Evolutionary conservation across 2,888 invertebrate genomes (phyloP).

Genomic region (Hypolimnas misippus): DNA sequence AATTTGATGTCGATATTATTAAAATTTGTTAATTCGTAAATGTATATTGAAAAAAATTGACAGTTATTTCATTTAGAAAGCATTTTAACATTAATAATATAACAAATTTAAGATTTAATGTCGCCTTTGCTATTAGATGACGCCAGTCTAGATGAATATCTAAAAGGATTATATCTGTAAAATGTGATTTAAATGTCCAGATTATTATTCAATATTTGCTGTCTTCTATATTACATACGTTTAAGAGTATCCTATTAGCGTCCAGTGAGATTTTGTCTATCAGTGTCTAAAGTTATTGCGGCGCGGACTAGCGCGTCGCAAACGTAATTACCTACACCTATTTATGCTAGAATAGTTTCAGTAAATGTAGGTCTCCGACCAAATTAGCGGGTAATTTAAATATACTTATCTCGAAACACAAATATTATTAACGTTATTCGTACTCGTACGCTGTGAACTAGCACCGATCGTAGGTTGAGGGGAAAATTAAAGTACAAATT

Average conservation of each 20-base stretch:
- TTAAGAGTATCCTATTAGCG: slow-evolving; percentile 59
- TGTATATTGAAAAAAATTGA: slow-evolving; percentile 1
- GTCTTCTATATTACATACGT: slow-evolving; percentile 63
- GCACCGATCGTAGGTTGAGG: slow-evolving; percentile 56
- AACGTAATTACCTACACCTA: slow-evolving; percentile 54
- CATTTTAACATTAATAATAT: slow-evolving; percentile 1
- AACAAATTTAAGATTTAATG: slow-evolving; percentile 10
- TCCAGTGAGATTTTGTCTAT: slow-evolving; percentile 59
- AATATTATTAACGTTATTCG: slow-evolving; percentile 63
- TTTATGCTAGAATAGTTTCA: slow-evolving; percentile 74
- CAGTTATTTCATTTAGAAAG: slow-evolving; percentile 11
- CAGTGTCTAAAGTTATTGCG: slow-evolving; percentile 49
- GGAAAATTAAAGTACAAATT: slow-evolving; percentile 80
- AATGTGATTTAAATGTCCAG: slow-evolving; percentile 72
- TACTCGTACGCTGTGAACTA: slow-evolving; percentile 58
- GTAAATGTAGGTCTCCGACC: slow-evolving; percentile 77
- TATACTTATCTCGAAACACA: slow-evolving; percentile 66
- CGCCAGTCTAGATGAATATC: slow-evolving; percentile 42
- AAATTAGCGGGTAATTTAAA: slow-evolving; percentile 70
- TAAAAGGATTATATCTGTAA: slow-evolving; percentile 52
- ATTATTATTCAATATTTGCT: slow-evolving; percentile 67
- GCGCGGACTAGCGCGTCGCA: slow-evolving; percentile 37
- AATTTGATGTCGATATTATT: slow-evolving; percentile 3
- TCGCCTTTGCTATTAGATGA: slow-evolving; percentile 21
- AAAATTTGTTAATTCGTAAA: slow-evolving; percentile 1